A percentile compares a stretch with the other conserved stretches of the same genome.
These are phyloP conservation scores for Dipodomys stephensi DNA, from an alignment of 2,113 vertebrate genomes.

Conservation along the genomic window DNA sequence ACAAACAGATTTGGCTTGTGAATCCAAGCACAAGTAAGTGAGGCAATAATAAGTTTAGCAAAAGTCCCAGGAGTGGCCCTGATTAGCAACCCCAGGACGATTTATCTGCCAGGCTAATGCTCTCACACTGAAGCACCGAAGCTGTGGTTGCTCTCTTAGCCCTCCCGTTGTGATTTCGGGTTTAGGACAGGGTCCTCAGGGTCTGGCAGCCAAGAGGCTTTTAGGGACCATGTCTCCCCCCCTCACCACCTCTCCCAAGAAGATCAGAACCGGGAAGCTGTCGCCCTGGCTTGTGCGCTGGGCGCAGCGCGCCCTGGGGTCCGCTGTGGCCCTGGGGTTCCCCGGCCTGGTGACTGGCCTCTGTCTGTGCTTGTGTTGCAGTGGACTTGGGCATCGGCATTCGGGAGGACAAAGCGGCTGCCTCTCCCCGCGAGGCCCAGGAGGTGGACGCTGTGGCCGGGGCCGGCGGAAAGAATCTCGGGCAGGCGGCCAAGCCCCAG, in stretches of 20 bases:
- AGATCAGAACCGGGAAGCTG: too few relatives aligned
- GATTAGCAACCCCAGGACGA: neutral
- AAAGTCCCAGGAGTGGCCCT: neutral
- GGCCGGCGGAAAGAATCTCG: constrained; percentile 78
- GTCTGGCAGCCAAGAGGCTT: too few relatives aligned
- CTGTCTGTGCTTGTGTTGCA: constrained; percentile 83
- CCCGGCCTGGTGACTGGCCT: constrained; percentile 73
- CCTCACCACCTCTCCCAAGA: too few relatives aligned
- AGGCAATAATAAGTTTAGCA: neutral
- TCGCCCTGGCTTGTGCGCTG: too few relatives aligned
- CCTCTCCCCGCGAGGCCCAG: constrained; percentile 78
- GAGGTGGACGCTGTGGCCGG: constrained; percentile 65
- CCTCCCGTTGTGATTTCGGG: too few relatives aligned
- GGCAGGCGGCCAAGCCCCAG: constrained; percentile 80
- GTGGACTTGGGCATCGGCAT: constrained; percentile 80
- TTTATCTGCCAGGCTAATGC: neutral
- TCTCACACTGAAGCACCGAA: too few relatives aligned
- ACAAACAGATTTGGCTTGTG: neutral
- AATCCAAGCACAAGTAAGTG: neutral
- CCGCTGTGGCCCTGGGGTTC: neutral
- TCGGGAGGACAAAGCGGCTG: constrained; percentile 79
- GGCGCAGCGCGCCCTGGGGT: too few relatives aligned
- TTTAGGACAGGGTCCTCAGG: too few relatives aligned
- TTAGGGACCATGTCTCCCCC: too few relatives aligned
- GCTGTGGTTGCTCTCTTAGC: too few relatives aligned